Percentiles rank a stretch among this genome's conserved stretches.
Evolutionary conservation across 1,140 invertebrate genomes (phyloP).

Genomic region (Lucilia sericata): DNA sequence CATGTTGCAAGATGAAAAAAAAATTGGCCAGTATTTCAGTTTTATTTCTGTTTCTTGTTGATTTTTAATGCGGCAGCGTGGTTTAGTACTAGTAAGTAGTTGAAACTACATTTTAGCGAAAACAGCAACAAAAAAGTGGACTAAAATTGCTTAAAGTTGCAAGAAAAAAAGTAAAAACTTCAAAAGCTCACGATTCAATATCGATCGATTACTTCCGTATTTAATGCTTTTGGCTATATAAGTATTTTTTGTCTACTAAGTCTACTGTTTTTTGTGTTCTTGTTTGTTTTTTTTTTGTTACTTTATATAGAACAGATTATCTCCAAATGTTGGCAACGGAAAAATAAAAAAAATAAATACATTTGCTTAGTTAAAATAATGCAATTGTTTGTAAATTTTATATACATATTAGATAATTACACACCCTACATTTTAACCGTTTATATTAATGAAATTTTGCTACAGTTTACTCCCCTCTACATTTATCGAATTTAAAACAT

Average conservation of each 20-base stretch:
- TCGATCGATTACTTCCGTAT: conserved; percentile 44
- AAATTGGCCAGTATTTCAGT: not conserved
- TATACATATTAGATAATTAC: not conserved
- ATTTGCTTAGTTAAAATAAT: not conserved
- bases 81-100: not conserved
- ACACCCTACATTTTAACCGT: not conserved
- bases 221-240: conserved; percentile 35
- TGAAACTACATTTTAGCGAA: not conserved
- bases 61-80: not conserved
- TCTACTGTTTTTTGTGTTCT: not conserved
- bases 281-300: not conserved
- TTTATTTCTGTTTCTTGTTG: not conserved
- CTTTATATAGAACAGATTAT: conserved; percentile 8
- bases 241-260: not conserved
- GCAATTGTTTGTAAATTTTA: not conserved
- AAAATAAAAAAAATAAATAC: not conserved
- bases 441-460: too few species aligned
- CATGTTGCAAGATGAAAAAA: not conserved
- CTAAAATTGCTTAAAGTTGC: not conserved
- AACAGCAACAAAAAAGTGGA: not conserved
- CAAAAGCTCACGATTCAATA: conserved; percentile 37
- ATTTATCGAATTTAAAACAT: too few species aligned
- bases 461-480: too few species aligned
- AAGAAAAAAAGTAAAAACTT: conserved; percentile 12
- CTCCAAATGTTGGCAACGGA: not conserved